Percentiles rank a stretch among this genome's conserved stretches.
Conservation (phyloP, 2,888 invertebrate genomes). For the Elmis aenea region DNA sequence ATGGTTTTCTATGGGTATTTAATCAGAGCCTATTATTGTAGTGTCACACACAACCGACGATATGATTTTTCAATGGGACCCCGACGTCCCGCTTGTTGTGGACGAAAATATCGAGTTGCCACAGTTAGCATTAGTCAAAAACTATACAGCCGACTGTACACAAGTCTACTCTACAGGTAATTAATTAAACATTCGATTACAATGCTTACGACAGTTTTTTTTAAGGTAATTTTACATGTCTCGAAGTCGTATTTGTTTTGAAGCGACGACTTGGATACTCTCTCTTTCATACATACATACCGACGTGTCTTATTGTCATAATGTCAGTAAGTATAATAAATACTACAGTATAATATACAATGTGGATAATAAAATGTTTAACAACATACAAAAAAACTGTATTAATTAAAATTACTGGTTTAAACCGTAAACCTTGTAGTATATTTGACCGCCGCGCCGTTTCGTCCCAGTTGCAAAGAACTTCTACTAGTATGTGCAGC, state of each 20-base stretch:
- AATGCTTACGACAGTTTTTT: too few species aligned
- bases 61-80: constrained; percentile 91
- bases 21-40: constrained; percentile 42
- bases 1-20: too few species aligned
- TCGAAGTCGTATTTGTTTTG: constrained; percentile 85
- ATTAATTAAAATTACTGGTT: not conserved
- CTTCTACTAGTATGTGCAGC: too few species aligned
- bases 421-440: too few species aligned
- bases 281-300: constrained; percentile 89
- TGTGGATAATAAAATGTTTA: too few species aligned
- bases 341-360: too few species aligned
- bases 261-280: constrained; percentile 87
- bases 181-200: constrained; percentile 5
- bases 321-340: constrained; percentile 75
- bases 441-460: too few species aligned
- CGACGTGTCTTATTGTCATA: constrained; percentile 89
- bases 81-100: constrained; percentile 81
- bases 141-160: constrained; percentile 85
- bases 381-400: constrained; percentile 1
- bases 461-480: too few species aligned
- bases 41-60: constrained; percentile 93
- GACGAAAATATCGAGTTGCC: constrained; percentile 88
- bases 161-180: constrained; percentile 86
- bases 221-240: constrained; percentile 84
- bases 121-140: constrained; percentile 78